Conservation (phyloP, 2,797 vertebrate genomes). For the Sus cebifrons region DNA sequence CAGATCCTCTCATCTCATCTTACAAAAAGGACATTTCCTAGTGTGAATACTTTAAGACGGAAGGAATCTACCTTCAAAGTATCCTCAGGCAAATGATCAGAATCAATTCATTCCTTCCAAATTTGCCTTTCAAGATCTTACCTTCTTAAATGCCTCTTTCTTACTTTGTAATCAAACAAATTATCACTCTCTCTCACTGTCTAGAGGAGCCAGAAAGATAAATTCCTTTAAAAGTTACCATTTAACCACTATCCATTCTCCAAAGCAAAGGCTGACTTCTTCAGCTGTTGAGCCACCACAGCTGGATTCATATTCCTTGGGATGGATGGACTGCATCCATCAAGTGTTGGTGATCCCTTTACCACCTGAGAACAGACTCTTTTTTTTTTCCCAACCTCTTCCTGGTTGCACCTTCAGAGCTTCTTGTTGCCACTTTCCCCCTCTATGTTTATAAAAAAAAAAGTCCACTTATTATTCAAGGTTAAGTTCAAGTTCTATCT, state of each 20-base stretch:
- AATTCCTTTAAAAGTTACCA: background rate
- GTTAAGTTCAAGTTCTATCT: constrained; percentile 29
- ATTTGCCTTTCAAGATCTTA: background rate
- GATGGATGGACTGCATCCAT: no score
- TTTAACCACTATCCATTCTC: background rate
- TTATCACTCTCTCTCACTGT: background rate
- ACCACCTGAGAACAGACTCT: background rate
- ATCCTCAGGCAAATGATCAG: constrained; percentile 3
- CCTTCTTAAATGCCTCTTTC: background rate
- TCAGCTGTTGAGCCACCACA: background rate
- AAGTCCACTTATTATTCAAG: background rate
- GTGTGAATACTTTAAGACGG: background rate
- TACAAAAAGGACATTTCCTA: background rate
- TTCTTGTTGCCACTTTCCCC: background rate
- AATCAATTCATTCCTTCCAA: background rate
- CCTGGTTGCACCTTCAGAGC: background rate
- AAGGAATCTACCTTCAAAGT: background rate
- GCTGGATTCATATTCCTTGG: background rate
- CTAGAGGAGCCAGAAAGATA: background rate
- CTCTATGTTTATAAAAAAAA: background rate
- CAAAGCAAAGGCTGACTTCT: background rate
- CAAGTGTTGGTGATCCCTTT: background rate
- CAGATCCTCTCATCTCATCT: background rate
- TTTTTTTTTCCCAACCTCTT: background rate
- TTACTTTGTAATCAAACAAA: constrained; percentile 21